phyloP scores from a whole-genome alignment of 35 echinoderm and acorn worm genomes.

The Chiridota heheva region DNA sequence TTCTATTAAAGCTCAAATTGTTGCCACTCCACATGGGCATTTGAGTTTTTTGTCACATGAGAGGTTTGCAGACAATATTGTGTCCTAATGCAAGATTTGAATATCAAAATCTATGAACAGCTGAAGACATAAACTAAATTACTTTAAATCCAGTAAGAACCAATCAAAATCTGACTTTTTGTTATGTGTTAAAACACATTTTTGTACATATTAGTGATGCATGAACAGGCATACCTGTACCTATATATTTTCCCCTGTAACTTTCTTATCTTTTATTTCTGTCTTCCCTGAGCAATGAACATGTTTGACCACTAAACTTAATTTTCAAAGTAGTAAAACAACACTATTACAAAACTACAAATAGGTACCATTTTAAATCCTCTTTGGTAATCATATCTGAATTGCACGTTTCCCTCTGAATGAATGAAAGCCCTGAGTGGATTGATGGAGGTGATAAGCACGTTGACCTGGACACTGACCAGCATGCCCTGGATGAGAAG shows the following conservation, averaged over 20 bases:
- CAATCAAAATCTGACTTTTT: no score
- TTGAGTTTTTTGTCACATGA: no score
- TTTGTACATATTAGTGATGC: neutral
- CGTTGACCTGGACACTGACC: constrained; percentile 74
- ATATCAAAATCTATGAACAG: no score
- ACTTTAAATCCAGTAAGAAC: no score
- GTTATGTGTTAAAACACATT: neutral
- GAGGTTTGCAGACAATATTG: no score
- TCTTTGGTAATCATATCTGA: constrained; percentile 75
- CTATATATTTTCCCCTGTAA: no score
- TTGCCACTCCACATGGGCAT: no score
- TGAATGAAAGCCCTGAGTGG: constrained; percentile 82
- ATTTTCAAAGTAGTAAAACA: neutral
- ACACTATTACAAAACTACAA: neutral
- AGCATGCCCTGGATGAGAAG: constrained; percentile 71
- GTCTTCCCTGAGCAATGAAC: no score
- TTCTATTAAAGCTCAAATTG: no score
- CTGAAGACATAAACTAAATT: no score
- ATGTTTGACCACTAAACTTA: neutral
- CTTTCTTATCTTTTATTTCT: no score
- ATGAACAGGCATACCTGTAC: neutral
- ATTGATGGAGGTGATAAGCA: constrained; percentile 78
- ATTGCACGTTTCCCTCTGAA: constrained; percentile 86
- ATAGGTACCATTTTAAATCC: constrained; percentile 77
- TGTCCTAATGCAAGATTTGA: no score